Evolutionary conservation across 2,113 vertebrate genomes (phyloP), one percentile per base, ranked within the genome.

Genomic region (Edolisoma coerulescens): DNA sequence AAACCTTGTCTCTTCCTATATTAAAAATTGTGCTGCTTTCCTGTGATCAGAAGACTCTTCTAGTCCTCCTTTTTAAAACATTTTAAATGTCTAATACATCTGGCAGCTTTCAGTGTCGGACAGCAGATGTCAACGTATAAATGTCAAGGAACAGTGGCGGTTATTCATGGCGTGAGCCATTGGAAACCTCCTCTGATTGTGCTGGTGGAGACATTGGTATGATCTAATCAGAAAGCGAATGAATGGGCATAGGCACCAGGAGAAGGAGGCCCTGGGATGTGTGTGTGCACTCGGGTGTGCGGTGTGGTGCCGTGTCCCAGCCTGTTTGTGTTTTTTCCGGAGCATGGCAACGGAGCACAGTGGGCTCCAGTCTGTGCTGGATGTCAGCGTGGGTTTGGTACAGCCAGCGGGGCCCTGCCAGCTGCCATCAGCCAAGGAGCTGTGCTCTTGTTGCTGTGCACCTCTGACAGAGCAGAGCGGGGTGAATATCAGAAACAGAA

Each of bases 101-200:
- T 75, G 67, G 33, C 57, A 79, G 56, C 49, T 87, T 60, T 81
- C 76, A 45, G 1, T 24, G 50, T 28, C 3, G 1, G 69, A 27
- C 85, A 70, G 57, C 81, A 87, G 84, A 91, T 71, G 60, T 63
- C 92, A 82, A 2, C 0, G 3, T 42, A 14, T 28, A 85, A 90
- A 95, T 87, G 90, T 91, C 87, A 95, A 42, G 87, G 15, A 85
- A 91, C 94, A 96, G 63, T 26, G 61, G 70, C 11, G 11, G 26
- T 80, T 74, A 73, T 85, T 97, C 93, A 91, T 76, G n/a, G 5
- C 0, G 1, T 32, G 45, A 75, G 35, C 53, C 15, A 6, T 42
- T 20, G 5, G 64, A 30, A 90, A 80, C 49, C 42, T 52, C 3
- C 3, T 65, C 67, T 71, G 77, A 12, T 61, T 1, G 2, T 44